Conservation (phyloP, 2,113 vertebrate species). For the Phyllopteryx taeniolatus region DNA sequence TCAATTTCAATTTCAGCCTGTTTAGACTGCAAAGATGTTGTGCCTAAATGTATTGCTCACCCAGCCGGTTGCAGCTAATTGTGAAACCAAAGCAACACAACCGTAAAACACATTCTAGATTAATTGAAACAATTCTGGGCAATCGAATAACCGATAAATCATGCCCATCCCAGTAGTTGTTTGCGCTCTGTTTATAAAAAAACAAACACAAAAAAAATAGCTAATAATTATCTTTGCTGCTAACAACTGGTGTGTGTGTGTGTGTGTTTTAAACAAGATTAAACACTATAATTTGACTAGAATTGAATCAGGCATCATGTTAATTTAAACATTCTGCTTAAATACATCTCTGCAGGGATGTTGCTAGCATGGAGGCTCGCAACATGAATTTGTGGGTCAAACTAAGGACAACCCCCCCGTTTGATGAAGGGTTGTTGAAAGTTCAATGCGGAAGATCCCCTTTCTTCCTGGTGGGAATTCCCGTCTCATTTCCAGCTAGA, state of each 20-base stretch:
- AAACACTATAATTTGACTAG: too few species aligned
- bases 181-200: too few species aligned
- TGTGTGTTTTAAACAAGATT: too few species aligned
- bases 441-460: background rate
- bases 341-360: background rate
- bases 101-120: background rate
- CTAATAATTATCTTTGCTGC: too few species aligned
- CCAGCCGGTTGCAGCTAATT: background rate
- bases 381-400: background rate
- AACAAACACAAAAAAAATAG: too few species aligned
- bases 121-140: too few species aligned
- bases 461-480: background rate
- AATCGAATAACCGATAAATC: too few species aligned
- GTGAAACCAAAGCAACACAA: background rate
- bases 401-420: background rate
- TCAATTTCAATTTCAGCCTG: background rate
- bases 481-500: background rate
- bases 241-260: too few species aligned
- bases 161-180: too few species aligned
- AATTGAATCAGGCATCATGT: conserved; percentile 9
- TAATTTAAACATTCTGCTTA: conserved; percentile 8
- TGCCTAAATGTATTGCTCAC: background rate
- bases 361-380: background rate
- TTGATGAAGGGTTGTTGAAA: background rate
- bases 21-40: background rate